Evolutionary conservation across 2,888 invertebrate species (phyloP), one percentile per base, ranked within the genome.

Genomic region (Hypena proboscidalis): DNA sequence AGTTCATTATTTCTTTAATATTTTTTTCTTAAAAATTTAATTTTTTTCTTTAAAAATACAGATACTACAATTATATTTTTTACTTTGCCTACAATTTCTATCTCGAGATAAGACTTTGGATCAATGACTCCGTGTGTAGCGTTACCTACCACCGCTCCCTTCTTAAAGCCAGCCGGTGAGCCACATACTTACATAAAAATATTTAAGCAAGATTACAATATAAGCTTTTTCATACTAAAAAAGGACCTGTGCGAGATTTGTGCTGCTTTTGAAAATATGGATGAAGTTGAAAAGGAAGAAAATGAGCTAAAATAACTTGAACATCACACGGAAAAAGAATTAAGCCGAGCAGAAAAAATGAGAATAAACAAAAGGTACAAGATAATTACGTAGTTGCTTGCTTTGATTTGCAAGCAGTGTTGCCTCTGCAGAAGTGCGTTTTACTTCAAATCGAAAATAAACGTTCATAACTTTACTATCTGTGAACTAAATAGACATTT

Each of bases 401-500:
- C 32, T 33, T 38, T 17, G 37, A 37, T 15, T 33, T 44, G 13
- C 43, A 39, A 14, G 35, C 45, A 31, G 39, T 45, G 31, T 21
- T 45, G 23, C 44, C 33, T 39, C 44, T 49, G 32, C 48, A 29
- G 31, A 37, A 21, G 17, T 38, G 43, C 39, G 27, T 36, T 44
- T 34, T 41, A 45, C 36, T 46, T 41, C 14, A 47, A 23, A 23
- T 23, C 23, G 7, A 23, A 23, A 23, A 3, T 45, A 10, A 50
- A 50, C 34, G 41, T 46, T 29, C 35, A 10, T 35, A 35, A 41
- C 29, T 41, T 41, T 29, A 41, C 41, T 17, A 46, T 45, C n/a
- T 25, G 33, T 21, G 42, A 46, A 42, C 32, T 51, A 31, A 29
- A 26, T 4, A 36, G 44, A 21, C n/a, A n/a, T n/a, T n/a, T n/a